Evolutionary conservation across 2,888 invertebrate species (phyloP), one percentile per base, ranked within the genome.

Genomic region (Polydrusus pterygomalis): DNA sequence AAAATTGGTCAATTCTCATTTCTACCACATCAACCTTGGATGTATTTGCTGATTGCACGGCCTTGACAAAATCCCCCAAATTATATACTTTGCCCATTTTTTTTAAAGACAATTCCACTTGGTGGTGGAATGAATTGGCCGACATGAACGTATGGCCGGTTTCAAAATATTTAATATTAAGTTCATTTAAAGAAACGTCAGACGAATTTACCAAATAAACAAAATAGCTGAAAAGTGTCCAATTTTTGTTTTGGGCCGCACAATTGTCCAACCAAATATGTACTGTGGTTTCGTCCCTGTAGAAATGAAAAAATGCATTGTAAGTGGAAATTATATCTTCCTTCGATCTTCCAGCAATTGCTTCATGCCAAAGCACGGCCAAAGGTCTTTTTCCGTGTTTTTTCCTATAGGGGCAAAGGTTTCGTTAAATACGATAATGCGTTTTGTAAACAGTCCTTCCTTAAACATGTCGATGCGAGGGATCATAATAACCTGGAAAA

Each of bases 291-390:
- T 43, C 43, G 43, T 43, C 43, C 13, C 9, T 43, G 13, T 43
- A 43, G 43, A 43, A 43, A 43, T 43, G 7, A 10, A 43, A 43
- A 43, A 43, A 43, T 38, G 38, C 38, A 38, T 38, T 38, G 38
- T 38, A 38, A 38, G 38, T 43, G 8, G 13, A 43, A 43, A 43
- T 43, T 43, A 43, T 43, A 43, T 43, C 43, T 43, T 43, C 43
- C 43, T 43, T 69, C 45, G 25, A 60, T 58, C 43, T 6, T 43
- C 43, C 43, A 43, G 43, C 43, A 43, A 13, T 43, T 43, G 43
- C 43, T 43, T 43, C 43, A 43, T 43, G 43, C 43, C 43, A 43
- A 43, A 43, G 43, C 9, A 43, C 43, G 7, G 13, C 43, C 43
- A 43, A 43, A 43, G 43, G 43, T 11, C 13, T 7, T 43, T 13